Conservation (phyloP, 2,797 vertebrate genomes). For the Anguilla obscura region DNA sequence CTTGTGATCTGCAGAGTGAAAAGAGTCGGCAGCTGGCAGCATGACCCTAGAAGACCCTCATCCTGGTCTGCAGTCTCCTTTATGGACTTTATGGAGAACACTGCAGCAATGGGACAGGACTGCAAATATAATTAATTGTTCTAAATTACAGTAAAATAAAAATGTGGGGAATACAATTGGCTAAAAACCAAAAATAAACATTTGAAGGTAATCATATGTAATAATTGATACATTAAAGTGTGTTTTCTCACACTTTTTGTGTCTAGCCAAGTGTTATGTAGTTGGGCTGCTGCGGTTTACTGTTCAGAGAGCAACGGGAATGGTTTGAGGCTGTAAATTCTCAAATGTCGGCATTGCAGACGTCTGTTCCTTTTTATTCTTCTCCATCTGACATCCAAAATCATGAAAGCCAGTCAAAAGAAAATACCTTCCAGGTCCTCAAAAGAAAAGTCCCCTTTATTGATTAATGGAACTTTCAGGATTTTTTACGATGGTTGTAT, state of each 20-base stretch:
- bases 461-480: not conserved
- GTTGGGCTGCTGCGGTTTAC: not conserved
- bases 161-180: not conserved
- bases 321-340: not conserved
- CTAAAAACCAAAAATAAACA: not conserved
- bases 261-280: not conserved
- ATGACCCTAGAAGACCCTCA: not conserved
- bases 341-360: constrained; percentile 14
- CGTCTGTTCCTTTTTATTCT: not conserved
- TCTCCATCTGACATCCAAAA: not conserved
- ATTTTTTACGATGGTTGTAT: not conserved
- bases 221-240: not conserved
- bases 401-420: constrained; percentile 2
- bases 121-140: not conserved
- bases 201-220: not conserved
- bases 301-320: not conserved
- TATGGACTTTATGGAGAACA: not conserved
- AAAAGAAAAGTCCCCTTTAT: not conserved
- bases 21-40: not conserved
- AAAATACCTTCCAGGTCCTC: not conserved
- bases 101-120: not conserved
- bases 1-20: not conserved
- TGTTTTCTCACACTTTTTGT: not conserved
- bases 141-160: not conserved
- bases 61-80: not conserved